Base-by-base conservation (phyloP, 2,888 invertebrate genomes). In the Rotaria sp. region DNA sequence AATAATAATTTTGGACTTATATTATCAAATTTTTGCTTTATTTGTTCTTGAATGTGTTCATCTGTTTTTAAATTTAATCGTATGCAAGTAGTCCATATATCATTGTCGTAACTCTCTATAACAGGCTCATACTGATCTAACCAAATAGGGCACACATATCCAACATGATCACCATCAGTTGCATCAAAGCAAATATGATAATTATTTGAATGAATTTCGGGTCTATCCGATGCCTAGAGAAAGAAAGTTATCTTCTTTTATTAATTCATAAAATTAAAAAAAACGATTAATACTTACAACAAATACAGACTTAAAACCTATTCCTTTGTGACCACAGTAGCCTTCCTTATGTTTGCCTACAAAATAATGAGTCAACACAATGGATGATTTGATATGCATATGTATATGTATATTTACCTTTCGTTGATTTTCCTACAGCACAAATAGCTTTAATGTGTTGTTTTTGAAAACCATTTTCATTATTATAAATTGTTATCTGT, bases 301-400 rank as follows among this genome's bases (percentile, higher is more conserved):
- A 88, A 91, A 91, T 85, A 91, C 91, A 7, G 91, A 91, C 88
- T 91, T 91, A 89, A 91, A 91, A 21, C 91, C 91, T 87, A 91
- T 91, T 52, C 91, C 91, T 88, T 91, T 91, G 88, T 91, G 90
- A 87, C 91, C 91, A 85, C 91, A 91, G 87, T 91, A 91, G 45
- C 91, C 91, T 87, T 88, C 89, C 86, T 89, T 90, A 88, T 91
- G 90, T 87, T 90, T 90, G 55, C 90, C 90, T 48, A 13, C 8
- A 48, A 48, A 1, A 48, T 48, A 48, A 48, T 48, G 10, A 45
- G 10, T 15, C 48, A 48, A 48, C 3, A 8, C 1, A 48, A 13
- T 48, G 10, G 1, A 8, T 48, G 11, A 48, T 48, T 48, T 48
- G 11, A 48, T 48, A 48, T 48, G 3, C 10, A 48, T 13, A 13